phyloP scores from a whole-genome alignment of 2,113 vertebrate species.

The Lutjanus erythropterus region DNA sequence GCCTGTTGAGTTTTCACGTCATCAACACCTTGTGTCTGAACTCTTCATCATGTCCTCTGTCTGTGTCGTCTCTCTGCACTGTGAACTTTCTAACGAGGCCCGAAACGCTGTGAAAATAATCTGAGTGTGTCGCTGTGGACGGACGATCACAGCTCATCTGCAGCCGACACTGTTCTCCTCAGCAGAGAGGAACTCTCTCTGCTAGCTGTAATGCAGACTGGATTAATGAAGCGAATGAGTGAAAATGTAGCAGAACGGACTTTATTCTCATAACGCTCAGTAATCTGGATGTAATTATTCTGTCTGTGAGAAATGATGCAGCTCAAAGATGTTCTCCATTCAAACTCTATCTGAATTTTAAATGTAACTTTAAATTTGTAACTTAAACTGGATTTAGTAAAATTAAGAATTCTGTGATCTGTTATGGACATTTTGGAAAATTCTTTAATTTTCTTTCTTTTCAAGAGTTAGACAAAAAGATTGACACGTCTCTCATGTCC shows the following conservation, averaged over 20 bases:
- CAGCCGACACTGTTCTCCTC: neutral
- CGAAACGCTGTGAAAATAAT: neutral
- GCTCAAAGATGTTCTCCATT: no score
- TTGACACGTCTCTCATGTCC: no score
- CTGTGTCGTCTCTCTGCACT: neutral
- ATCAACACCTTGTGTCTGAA: neutral
- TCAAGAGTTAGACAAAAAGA: no score
- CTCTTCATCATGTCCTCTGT: neutral
- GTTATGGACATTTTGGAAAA: no score
- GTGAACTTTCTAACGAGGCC: neutral
- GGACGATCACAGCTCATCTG: slow-evolving; percentile 8
- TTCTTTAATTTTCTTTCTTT: no score
- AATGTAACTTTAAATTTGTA: no score
- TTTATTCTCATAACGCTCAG: no score
- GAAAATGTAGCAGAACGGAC: neutral
- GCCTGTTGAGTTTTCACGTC: neutral
- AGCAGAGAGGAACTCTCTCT: neutral
- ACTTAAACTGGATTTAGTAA: no score
- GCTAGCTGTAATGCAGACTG: neutral
- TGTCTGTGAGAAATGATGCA: no score
- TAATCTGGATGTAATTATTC: no score
- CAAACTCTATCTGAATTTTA: no score
- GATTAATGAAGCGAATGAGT: neutral
- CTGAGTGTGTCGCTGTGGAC: neutral
- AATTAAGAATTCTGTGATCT: no score